Evolutionary conservation across 2,797 vertebrate species (phyloP).

Genomic region (Phalanger gymnotis): DNA sequence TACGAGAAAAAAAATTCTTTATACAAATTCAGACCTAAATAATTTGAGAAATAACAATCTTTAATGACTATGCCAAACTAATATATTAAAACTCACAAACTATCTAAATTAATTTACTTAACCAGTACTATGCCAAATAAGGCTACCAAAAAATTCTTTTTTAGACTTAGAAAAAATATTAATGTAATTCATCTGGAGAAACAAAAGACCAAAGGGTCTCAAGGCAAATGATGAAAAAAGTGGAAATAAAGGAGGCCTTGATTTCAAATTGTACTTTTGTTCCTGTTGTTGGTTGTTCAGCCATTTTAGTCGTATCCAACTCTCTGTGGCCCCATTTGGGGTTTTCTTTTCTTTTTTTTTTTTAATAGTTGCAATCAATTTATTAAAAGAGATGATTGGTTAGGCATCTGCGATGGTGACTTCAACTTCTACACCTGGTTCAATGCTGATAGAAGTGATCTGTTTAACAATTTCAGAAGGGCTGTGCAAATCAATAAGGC

Average conservation of each 20-base stretch:
- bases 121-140: background rate
- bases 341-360: too few relatives aligned
- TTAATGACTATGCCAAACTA: background rate
- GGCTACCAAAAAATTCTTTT: background rate
- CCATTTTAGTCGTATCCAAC: background rate
- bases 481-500: too few relatives aligned
- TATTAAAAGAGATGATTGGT: too few relatives aligned
- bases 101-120: background rate
- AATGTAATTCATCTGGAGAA: background rate
- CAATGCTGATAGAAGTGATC: too few relatives aligned
- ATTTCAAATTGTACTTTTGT: background rate
- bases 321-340: too few relatives aligned
- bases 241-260: too few relatives aligned
- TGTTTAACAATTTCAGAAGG: too few relatives aligned
- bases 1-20: background rate
- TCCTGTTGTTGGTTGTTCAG: too few relatives aligned
- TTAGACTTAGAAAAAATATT: background rate
- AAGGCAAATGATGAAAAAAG: background rate
- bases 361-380: too few relatives aligned
- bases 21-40: background rate
- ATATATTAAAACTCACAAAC: background rate
- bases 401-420: too few relatives aligned
- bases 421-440: too few relatives aligned
- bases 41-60: background rate
- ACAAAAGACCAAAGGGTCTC: background rate